phyloP scores from a whole-genome alignment of 2,888 invertebrate genomes.

The Hecatera dysodea region DNA sequence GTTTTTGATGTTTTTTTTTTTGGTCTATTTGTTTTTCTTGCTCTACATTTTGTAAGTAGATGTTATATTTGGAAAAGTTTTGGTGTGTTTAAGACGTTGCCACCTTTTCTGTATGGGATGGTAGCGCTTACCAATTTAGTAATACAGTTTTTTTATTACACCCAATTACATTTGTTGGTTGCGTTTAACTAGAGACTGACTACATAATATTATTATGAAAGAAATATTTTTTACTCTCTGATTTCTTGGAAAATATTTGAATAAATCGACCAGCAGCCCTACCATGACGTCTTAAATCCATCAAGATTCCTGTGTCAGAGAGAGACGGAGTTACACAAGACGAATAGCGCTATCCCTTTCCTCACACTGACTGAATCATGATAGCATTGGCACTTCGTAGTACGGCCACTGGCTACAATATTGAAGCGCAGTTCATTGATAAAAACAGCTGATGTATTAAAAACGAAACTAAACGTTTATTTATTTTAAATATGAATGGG shows the following conservation, averaged over 20 bases:
- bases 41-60: conserved; percentile 12
- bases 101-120: neutral
- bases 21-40: conserved; percentile 23
- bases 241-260: neutral
- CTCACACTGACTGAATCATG: no score
- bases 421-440: conserved; percentile 30
- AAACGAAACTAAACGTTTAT: conserved; percentile 4
- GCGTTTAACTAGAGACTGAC: no score
- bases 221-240: no score
- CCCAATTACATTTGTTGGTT: no score
- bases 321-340: no score
- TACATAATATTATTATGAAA: no score
- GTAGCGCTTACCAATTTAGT: neutral
- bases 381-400: no score
- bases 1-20: conserved; percentile 46
- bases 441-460: conserved; percentile 25
- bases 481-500: conserved; percentile 41
- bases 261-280: no score
- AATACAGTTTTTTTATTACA: neutral
- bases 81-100: neutral
- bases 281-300: no score
- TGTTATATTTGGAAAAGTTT: neutral
- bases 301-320: no score
- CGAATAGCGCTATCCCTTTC: no score
- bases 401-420: neutral